Evolutionary conservation across 1,140 invertebrate species (phyloP).

Genomic region (Apis florea): DNA sequence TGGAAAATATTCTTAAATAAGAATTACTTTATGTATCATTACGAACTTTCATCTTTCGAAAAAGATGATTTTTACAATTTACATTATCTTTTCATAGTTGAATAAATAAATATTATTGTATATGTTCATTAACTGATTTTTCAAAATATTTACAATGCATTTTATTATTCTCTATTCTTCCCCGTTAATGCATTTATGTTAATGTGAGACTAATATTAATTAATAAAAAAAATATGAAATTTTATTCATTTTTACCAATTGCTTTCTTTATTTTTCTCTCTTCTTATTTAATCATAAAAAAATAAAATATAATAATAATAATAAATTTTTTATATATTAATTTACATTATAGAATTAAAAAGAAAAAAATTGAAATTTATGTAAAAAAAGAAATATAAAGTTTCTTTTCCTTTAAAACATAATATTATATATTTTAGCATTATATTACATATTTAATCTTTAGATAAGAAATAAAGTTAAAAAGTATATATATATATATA

Average conservation of each 20-base stretch:
- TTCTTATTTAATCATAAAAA: not conserved
- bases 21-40: not conserved
- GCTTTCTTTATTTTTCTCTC: too few relatives aligned
- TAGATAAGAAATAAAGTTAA: too few relatives aligned
- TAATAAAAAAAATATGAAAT: too few relatives aligned
- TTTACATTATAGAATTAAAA: too few relatives aligned
- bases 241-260: not conserved
- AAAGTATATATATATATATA: not conserved
- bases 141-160: not conserved
- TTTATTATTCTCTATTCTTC: not conserved
- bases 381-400: too few relatives aligned
- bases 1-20: not conserved
- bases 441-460: too few relatives aligned
- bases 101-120: not conserved
- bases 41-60: not conserved
- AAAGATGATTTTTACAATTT: not conserved
- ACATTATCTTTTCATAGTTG: not conserved
- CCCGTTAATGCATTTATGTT: not conserved
- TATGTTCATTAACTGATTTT: not conserved
- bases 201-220: not conserved
- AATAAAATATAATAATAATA: too few relatives aligned
- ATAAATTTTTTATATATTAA: too few relatives aligned
- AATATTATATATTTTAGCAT: too few relatives aligned
- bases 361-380: too few relatives aligned
- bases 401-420: too few relatives aligned